These are phyloP conservation scores for Hypolimnas misippus DNA, from an alignment of 2,888 invertebrate genomes.

Conservation along the genomic window DNA sequence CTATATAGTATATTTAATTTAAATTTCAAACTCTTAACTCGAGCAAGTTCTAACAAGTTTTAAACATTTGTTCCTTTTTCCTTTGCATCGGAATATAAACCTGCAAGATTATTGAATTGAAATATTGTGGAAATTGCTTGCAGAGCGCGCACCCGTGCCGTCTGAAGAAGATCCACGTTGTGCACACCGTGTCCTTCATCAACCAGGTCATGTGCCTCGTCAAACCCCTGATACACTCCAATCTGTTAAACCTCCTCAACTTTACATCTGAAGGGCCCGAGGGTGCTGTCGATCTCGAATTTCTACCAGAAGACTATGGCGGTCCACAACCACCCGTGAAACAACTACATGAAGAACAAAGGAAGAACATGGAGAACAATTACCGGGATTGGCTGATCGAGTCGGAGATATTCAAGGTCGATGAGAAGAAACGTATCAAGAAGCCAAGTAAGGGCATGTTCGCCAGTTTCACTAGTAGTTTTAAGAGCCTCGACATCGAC, in stretches of 20 bases:
- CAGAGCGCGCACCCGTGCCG: constrained; percentile 88
- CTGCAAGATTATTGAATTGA: not conserved
- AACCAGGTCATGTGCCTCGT: constrained; percentile 87
- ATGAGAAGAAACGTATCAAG: constrained; percentile 76
- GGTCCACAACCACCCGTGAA: constrained; percentile 82
- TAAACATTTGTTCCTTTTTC: no score
- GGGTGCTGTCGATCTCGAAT: constrained; percentile 71
- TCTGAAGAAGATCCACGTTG: constrained; percentile 86
- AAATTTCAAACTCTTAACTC: no score
- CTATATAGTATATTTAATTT: no score
- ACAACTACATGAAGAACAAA: constrained; percentile 82
- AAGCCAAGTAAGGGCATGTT: constrained; percentile 79
- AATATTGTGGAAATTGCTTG: constrained; percentile 44
- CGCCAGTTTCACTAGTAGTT: constrained; percentile 77
- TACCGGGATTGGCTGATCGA: constrained; percentile 86
- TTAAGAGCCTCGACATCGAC: constrained; percentile 79
- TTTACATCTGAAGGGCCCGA: constrained; percentile 82
- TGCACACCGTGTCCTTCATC: constrained; percentile 87
- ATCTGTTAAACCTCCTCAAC: constrained; percentile 84
- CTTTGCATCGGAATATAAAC: no score
- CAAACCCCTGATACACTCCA: constrained; percentile 86
- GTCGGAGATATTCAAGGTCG: constrained; percentile 81
- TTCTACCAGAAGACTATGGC: constrained; percentile 84
- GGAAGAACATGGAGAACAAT: constrained; percentile 81
- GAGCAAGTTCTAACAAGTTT: no score